Evolutionary conservation across 2,888 invertebrate species (phyloP), one percentile per base, ranked within the genome.

Genomic region (Tetrapedia diversipes): DNA sequence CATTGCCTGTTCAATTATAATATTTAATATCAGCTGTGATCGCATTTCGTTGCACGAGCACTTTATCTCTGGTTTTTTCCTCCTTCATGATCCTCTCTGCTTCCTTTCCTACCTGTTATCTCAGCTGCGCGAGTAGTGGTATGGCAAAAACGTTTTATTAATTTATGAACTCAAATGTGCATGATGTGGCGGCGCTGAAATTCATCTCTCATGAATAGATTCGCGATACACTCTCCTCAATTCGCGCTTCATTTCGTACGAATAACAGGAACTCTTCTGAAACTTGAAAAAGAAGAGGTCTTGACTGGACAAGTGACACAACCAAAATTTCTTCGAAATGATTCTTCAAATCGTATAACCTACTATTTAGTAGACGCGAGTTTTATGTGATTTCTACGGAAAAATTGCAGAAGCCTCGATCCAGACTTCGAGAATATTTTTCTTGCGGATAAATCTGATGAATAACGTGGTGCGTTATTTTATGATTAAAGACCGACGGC

Each of bases 21-120:
- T 76, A 75, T 74, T 75, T 65, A 64, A 64, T 74, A 74, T 65
- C 51, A 29, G 34, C 57, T 19, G 11, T 34, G 32, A 63, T 75
- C 74, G 51, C 19, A 16, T 51, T 34, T 56, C 64, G 14, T 63
- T 41, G 54, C 56, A 1, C 6, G 24, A 27, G 32, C 24, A 56
- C 43, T 63, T 74, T 49, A 74, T 41, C n/a, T 47, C 32, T 8
- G 34, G 74, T 6, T 45, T 0, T 57, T n/a, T 32, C 22, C 4
- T 10, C 27, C 10, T 1, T 34, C 27, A 37, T 19, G 4, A 16
- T 3, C n/a, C 14, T 29, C 6, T 8, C 7, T 14, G 2, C 8
- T 2, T 11, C n/a, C n/a, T 6, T 59, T 19, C 4, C 1, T 14
- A 11, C 11, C 7, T 51, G 19, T 6, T 16, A 11, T 22, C 8